Conservation (phyloP, 2,113 vertebrate species). For the Corydoras maculifer region DNA sequence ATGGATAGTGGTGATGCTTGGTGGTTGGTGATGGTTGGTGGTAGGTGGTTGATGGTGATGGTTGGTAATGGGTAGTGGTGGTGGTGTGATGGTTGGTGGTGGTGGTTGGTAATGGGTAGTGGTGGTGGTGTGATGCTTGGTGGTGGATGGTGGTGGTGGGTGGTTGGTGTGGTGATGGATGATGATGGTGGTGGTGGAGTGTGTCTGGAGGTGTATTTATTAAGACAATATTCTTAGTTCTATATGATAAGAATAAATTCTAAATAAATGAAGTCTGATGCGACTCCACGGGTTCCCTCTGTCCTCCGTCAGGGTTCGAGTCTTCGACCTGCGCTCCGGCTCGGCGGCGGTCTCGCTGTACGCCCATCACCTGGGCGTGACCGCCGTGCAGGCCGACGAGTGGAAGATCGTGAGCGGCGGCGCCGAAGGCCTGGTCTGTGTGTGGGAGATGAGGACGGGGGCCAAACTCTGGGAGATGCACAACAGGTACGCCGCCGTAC, state of each 20-base stretch:
- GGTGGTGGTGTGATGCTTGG: too few species aligned
- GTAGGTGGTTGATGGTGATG: too few species aligned
- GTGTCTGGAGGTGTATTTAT: too few species aligned
- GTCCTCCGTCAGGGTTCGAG: conserved; percentile 63
- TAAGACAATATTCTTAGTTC: too few species aligned
- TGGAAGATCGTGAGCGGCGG: conserved; percentile 93
- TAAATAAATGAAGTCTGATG: too few species aligned
- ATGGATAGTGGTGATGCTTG: too few species aligned
- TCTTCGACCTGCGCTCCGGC: conserved; percentile 74
- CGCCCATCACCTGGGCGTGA: conserved; percentile 84
- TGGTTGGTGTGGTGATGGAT: too few species aligned
- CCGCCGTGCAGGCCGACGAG: conserved; percentile 79
- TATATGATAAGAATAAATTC: too few species aligned
- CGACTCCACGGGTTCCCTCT: too few species aligned
- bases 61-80: too few species aligned
- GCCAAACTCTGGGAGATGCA: conserved; percentile 94
- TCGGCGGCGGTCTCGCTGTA: conserved; percentile 68
- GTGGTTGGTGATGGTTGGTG: neutral
- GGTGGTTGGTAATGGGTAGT: neutral
- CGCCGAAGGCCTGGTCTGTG: conserved; percentile 81
- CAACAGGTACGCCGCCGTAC: conserved; percentile 68
- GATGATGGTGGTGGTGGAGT: too few species aligned
- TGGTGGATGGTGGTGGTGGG: neutral
- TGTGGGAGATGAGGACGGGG: conserved; percentile 88
- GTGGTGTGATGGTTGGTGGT: neutral